Percentiles rank a stretch among this genome's conserved stretches.
These are phyloP conservation scores for Puffinus mauretanicus DNA, from an alignment of 2,113 vertebrate genomes.

Conservation along the genomic window DNA sequence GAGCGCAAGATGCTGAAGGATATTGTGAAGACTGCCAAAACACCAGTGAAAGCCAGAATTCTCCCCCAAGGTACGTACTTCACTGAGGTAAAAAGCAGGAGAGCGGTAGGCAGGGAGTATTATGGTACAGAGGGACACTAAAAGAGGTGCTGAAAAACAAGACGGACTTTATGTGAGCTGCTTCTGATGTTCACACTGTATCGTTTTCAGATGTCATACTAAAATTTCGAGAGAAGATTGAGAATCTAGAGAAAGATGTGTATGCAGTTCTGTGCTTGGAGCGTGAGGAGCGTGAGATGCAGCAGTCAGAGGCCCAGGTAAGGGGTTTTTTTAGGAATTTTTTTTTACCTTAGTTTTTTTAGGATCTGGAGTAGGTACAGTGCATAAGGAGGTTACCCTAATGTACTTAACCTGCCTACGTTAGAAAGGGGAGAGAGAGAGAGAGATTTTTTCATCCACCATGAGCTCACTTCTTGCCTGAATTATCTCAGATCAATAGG, in stretches of 20 bases:
- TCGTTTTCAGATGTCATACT: slow-evolving; percentile 85
- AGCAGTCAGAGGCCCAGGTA: slow-evolving; percentile 91
- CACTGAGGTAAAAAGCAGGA: neutral
- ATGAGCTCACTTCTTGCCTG: neutral
- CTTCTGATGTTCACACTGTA: neutral
- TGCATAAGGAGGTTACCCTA: neutral
- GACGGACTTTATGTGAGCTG: neutral
- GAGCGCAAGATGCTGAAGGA: slow-evolving; percentile 96
- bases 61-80: slow-evolving; percentile 85
- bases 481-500: slow-evolving; percentile 79
- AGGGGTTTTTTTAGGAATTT: neutral
- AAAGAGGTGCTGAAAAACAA: neutral
- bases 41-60: slow-evolving; percentile 88
- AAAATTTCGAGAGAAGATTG: slow-evolving; percentile 92
- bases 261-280: slow-evolving; percentile 90
- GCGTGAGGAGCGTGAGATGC: slow-evolving; percentile 89
- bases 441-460: neutral
- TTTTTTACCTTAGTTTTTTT: neutral
- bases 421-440: neutral
- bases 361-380: neutral
- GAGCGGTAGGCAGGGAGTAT: neutral
- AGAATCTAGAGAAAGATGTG: slow-evolving; percentile 91
- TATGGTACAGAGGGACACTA: fast-evolving
- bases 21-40: slow-evolving; percentile 88
- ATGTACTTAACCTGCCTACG: neutral